A percentile compares a stretch with the other conserved stretches of the same genome.
Conservation (phyloP, 2,888 invertebrate genomes). For the Erebia epiphron region DNA sequence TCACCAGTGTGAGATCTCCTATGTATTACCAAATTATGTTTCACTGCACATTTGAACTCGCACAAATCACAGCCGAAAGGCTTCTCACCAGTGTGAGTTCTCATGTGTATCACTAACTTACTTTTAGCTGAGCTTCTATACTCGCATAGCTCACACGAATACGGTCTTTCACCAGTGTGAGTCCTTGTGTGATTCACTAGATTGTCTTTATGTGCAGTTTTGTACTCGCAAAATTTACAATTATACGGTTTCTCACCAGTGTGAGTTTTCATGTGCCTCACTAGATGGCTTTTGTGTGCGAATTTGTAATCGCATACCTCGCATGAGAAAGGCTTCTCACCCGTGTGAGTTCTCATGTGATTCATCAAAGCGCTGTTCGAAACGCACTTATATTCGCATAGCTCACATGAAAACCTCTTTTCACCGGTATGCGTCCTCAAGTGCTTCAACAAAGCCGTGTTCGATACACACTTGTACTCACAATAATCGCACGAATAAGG, state of each 20-base stretch:
- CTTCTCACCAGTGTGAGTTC: constrained; percentile 37
- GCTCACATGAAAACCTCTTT: background rate
- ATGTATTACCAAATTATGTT: background rate
- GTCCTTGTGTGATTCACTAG: background rate
- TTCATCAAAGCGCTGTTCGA: background rate
- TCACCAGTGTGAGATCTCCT: background rate
- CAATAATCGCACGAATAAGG: constrained; percentile 39
- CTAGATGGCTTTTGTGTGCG: background rate
- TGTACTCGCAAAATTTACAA: constrained; percentile 2
- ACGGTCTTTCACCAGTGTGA: constrained; percentile 7
- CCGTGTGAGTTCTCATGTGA: constrained; percentile 8
- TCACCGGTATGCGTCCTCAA: background rate
- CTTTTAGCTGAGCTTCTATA: background rate
- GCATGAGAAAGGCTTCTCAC: background rate
- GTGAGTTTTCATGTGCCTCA: constrained; percentile 6
- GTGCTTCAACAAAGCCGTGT: background rate
- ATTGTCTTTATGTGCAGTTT: background rate
- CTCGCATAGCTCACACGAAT: background rate
- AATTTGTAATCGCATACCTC: constrained; percentile 6
- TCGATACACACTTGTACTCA: constrained; percentile 41
- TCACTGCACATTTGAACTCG: background rate
- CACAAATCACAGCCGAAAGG: background rate
- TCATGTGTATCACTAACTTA: constrained; percentile 21
- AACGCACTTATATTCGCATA: background rate
- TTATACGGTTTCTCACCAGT: background rate